Evolutionary conservation across 1,140 invertebrate species (phyloP).

Genomic region (Steinernema khuongi): DNA sequence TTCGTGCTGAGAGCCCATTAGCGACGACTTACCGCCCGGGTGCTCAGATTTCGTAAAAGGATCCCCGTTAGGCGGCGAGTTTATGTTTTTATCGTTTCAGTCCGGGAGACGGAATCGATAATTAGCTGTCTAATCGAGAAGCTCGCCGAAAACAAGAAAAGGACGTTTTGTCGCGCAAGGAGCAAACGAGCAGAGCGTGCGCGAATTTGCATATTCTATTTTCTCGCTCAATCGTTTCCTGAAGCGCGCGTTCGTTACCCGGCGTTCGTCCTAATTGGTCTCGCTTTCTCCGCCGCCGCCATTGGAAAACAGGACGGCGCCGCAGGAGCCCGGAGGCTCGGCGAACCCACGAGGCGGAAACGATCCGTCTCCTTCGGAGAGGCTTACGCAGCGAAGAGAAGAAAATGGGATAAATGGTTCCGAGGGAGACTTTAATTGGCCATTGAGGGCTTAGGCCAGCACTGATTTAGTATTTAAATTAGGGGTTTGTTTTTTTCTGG

Average conservation of each 20-base stretch:
- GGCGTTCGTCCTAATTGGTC: neutral
- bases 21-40: neutral
- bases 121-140: neutral
- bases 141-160: neutral
- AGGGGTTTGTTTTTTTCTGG: too few relatives aligned
- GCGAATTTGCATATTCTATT: constrained; percentile 8
- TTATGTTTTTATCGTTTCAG: neutral
- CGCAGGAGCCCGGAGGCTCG: neutral
- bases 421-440: neutral
- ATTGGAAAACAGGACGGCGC: neutral
- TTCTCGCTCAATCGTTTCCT: neutral
- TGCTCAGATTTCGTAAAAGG: neutral
- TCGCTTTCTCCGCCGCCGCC: neutral
- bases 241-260: constrained; percentile 4
- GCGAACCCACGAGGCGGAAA: neutral
- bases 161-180: neutral
- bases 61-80: neutral
- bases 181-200: neutral
- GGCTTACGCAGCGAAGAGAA: neutral
- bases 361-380: neutral
- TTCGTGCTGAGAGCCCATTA: neutral
- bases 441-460: too few relatives aligned
- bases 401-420: neutral
- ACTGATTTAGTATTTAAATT: too few relatives aligned
- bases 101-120: neutral